Conservation (phyloP, 2,888 invertebrate genomes). For the Chaitophorus viminalis region DNA sequence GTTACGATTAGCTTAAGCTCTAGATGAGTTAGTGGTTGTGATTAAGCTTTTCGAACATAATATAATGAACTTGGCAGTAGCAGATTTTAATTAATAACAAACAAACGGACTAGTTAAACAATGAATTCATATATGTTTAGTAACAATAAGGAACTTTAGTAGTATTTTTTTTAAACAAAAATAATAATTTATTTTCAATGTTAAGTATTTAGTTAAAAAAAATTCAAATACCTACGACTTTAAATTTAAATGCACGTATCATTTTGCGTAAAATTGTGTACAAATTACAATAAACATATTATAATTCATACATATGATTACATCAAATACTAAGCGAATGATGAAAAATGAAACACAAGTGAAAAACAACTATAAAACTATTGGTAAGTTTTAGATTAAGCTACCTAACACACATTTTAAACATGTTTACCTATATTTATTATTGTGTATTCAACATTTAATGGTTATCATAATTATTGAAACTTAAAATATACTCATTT, state of each 20-base stretch:
- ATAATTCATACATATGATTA: not conserved
- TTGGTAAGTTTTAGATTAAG: not conserved
- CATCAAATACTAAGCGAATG: not conserved
- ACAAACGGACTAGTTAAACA: constrained; percentile 11
- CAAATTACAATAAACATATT: not conserved
- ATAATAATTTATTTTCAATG: not conserved
- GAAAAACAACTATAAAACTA: not conserved
- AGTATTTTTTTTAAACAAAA: not conserved
- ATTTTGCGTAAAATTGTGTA: too few relatives aligned
- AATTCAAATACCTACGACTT: not conserved
- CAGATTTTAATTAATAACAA: constrained; percentile 44
- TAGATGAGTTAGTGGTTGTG: not conserved
- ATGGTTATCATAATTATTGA: not conserved
- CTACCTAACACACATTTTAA: not conserved
- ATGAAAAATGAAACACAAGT: not conserved
- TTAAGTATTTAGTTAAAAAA: not conserved
- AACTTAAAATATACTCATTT: not conserved
- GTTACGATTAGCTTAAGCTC: constrained; percentile 29
- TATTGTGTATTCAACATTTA: not conserved
- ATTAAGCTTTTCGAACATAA: constrained; percentile 23
- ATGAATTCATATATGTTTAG: constrained; percentile 1
- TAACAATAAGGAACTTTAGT: not conserved
- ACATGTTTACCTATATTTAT: not conserved
- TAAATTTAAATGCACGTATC: too few relatives aligned
- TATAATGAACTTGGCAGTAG: not conserved